Percentiles rank a stretch among this genome's conserved stretches.
These are phyloP conservation scores for Onchidella celtica DNA, from an alignment of 2,888 invertebrate species.

Conservation along the genomic window DNA sequence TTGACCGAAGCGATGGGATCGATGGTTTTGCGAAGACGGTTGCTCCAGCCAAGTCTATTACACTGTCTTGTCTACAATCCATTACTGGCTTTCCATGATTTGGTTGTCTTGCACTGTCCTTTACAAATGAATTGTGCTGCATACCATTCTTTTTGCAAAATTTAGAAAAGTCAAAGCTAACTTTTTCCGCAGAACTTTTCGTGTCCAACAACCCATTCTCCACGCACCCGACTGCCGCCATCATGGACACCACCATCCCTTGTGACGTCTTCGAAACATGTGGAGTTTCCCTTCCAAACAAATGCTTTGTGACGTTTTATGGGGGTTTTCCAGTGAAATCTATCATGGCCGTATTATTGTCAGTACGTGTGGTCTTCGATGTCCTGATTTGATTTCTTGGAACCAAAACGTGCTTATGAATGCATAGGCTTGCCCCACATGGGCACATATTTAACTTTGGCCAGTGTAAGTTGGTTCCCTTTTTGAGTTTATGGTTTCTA, in stretches of 20 bases:
- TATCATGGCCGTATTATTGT: constrained; percentile 25
- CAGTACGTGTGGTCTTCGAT: background rate
- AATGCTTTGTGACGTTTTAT: constrained; percentile 51
- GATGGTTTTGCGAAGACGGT: constrained; percentile 71
- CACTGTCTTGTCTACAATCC: constrained; percentile 23
- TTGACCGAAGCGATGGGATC: constrained; percentile 72
- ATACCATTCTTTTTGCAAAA: constrained; percentile 74
- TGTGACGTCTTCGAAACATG: constrained; percentile 68
- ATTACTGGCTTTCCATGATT: constrained; percentile 48
- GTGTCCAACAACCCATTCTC: constrained; percentile 69
- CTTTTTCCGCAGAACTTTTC: constrained; percentile 66
- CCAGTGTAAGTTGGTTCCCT: too few species aligned
- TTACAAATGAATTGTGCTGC: constrained; percentile 66
- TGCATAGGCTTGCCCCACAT: too few species aligned
- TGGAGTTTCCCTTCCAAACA: constrained; percentile 59
- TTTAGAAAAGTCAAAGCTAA: constrained; percentile 62
- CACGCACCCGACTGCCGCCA: constrained; percentile 77
- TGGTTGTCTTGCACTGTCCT: constrained; percentile 64
- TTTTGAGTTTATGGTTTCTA: too few species aligned
- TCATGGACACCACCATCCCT: constrained; percentile 73
- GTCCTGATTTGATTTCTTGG: too few species aligned
- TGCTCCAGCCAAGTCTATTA: constrained; percentile 37
- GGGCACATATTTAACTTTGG: too few species aligned
- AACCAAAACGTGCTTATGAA: too few species aligned
- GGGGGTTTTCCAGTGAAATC: constrained; percentile 62